Conservation (phyloP, 2,797 vertebrate genomes). For the Myripristis murdjan region DNA sequence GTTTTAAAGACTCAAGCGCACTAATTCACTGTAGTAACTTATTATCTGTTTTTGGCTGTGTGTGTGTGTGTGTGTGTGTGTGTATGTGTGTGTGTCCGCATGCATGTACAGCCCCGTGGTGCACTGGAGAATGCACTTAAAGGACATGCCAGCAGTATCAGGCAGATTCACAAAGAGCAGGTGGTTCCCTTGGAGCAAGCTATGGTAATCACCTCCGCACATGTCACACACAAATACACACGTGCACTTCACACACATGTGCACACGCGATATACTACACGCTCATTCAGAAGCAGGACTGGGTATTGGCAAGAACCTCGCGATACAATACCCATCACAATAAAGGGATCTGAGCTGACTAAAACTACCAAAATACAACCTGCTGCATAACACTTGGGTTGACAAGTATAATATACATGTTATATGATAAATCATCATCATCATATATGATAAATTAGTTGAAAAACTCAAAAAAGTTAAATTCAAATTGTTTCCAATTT, state of each 20-base stretch:
- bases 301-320: too few species aligned
- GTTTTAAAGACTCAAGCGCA: not conserved
- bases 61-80: slow-evolving; percentile 19
- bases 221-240: not conserved
- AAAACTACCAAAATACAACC: too few species aligned
- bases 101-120: slow-evolving; percentile 88
- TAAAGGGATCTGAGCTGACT: too few species aligned
- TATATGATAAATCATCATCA: too few species aligned
- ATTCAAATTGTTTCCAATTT: too few species aligned
- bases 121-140: slow-evolving; percentile 91
- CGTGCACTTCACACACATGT: not conserved
- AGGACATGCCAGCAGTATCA: slow-evolving; percentile 88
- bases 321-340: too few species aligned
- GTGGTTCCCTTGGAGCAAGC: slow-evolving; percentile 91
- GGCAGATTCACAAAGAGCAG: slow-evolving; percentile 88
- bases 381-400: too few species aligned
- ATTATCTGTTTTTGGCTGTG: not conserved
- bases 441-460: too few species aligned
- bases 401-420: too few species aligned
- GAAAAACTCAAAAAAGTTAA: too few species aligned
- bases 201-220: slow-evolving; percentile 86
- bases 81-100: slow-evolving; percentile 13
- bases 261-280: not conserved
- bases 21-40: not conserved
- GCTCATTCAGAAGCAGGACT: too few species aligned